A percentile compares a stretch with the other conserved stretches of the same genome.
Conservation (phyloP, 1,140 invertebrate genomes). For the Lordiphosa clarofinis region DNA sequence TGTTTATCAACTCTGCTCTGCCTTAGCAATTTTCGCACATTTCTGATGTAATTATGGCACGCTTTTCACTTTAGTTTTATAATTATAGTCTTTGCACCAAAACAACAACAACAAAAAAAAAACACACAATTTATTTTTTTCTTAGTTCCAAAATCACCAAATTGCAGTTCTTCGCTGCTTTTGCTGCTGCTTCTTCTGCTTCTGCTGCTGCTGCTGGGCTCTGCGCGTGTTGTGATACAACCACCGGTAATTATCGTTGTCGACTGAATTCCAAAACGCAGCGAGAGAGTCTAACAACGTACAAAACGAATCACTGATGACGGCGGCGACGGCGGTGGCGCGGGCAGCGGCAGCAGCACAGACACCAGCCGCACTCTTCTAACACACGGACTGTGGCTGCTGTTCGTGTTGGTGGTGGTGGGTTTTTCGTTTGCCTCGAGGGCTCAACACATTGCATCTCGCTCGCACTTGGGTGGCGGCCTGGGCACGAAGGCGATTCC, state of each 20-base stretch:
- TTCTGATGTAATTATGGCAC: constrained; percentile 58
- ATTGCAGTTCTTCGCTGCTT: constrained; percentile 27
- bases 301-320: constrained; percentile 69
- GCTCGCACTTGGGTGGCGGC: constrained; percentile 11
- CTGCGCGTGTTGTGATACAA: constrained; percentile 74
- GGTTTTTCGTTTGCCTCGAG: constrained; percentile 18
- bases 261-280: constrained; percentile 79
- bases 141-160: constrained; percentile 23
- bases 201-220: constrained; percentile 54
- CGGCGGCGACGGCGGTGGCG: constrained; percentile 27
- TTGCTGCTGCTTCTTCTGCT: constrained; percentile 27
- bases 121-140: constrained; percentile 5
- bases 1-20: neutral
- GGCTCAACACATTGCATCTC: constrained; percentile 36
- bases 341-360: constrained; percentile 13
- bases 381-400: too few species aligned
- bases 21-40: constrained; percentile 64
- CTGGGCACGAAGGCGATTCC: constrained; percentile 20
- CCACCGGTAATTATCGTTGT: constrained; percentile 79
- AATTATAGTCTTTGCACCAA: constrained; percentile 52
- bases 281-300: constrained; percentile 77
- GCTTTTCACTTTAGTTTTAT: constrained; percentile 64
- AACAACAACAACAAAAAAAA: constrained; percentile 18
- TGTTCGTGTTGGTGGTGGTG: constrained; percentile 19
- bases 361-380: constrained; percentile 8